These are phyloP conservation scores for Tokudaia muenninki DNA, from an alignment of 2,797 vertebrate species.

Conservation along the genomic window DNA sequence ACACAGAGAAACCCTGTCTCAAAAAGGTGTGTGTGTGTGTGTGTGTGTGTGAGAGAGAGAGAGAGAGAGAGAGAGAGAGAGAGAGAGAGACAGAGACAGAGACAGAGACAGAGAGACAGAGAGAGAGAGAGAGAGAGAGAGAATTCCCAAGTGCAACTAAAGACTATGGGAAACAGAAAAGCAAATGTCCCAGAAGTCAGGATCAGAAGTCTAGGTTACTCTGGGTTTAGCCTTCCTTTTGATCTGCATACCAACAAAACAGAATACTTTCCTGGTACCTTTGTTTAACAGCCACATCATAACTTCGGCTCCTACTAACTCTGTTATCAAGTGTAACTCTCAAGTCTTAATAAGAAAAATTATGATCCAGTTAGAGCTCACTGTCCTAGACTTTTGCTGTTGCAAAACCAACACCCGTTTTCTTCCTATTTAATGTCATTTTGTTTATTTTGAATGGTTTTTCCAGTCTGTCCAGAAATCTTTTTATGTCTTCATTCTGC, in stretches of 20 bases:
- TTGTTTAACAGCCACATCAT: conserved; percentile 33
- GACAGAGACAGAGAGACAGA: neutral
- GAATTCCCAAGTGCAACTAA: neutral
- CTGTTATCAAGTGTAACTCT: conserved; percentile 18
- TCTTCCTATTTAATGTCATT: conserved; percentile 27
- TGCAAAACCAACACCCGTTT: neutral
- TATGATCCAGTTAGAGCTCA: conserved; percentile 11
- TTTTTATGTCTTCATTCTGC: conserved; percentile 44
- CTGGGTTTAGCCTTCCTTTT: conserved; percentile 10
- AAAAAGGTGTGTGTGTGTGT: neutral
- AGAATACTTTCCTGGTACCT: neutral
- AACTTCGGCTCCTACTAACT: conserved; percentile 33
- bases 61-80: neutral
- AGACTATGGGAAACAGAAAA: conserved; percentile 24
- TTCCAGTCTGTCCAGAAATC: neutral
- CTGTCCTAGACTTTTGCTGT: neutral
- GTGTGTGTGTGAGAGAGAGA: neutral
- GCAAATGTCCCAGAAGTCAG: conserved; percentile 12
- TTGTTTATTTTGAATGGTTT: conserved; percentile 42
- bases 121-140: neutral
- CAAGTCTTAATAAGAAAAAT: conserved; percentile 41
- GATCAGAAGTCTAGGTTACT: conserved; percentile 18
- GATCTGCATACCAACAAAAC: conserved; percentile 1
- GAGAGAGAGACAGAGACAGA: neutral
- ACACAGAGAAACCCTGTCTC: neutral